A percentile compares a stretch with the other conserved stretches of the same genome.
Evolutionary conservation across 2,113 vertebrate genomes (phyloP).

Genomic region (Leuciscus idus): DNA sequence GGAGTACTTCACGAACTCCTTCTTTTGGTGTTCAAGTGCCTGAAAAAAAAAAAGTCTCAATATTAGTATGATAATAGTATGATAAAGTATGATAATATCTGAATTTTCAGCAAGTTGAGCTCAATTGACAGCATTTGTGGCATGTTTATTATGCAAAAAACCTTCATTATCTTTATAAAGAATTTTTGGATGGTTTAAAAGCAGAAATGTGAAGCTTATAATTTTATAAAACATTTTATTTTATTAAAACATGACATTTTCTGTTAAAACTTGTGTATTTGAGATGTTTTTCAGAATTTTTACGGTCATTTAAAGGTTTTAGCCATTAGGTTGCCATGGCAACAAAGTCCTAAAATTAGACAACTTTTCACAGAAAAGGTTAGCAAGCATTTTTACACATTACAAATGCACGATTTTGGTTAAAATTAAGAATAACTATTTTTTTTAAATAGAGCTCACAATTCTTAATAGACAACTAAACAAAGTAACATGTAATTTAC

Average conservation of each 20-base stretch:
- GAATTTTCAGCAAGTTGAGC: neutral
- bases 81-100: neutral
- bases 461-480: no score
- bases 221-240: neutral
- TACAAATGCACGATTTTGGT: no score
- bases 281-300: neutral
- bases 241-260: neutral
- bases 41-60: slow-evolving; percentile 62
- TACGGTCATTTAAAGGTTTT: neutral
- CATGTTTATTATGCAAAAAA: neutral
- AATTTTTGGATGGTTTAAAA: neutral
- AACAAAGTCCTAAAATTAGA: neutral
- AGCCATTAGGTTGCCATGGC: neutral
- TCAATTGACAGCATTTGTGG: neutral
- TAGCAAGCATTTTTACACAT: no score
- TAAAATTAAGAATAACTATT: no score
- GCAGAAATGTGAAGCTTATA: neutral
- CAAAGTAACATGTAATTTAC: no score
- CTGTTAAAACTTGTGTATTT: neutral
- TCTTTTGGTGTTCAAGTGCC: slow-evolving; percentile 99
- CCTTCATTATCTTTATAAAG: no score
- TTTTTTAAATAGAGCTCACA: no score
- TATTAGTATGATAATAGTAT: neutral
- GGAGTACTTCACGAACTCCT: slow-evolving; percentile 99
- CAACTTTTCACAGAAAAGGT: neutral